phyloP scores from a whole-genome alignment of 1,140 invertebrate genomes.

The Harpegnathos saltator region DNA sequence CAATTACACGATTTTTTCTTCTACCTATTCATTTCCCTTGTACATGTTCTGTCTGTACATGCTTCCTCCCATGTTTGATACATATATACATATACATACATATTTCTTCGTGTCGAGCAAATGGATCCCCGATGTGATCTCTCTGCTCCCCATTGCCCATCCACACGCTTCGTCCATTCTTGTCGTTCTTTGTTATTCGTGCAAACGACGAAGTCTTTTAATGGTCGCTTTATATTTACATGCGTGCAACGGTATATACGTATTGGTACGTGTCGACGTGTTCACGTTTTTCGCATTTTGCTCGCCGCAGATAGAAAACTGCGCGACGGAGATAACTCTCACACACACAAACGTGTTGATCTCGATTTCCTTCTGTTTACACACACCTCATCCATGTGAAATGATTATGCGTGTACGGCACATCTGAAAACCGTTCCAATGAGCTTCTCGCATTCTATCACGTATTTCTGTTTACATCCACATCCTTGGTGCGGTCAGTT shows the following conservation, averaged over 20 bases:
- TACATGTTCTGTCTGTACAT: slow-evolving; percentile 34
- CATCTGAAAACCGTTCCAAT: slow-evolving; percentile 4
- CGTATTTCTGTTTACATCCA: slow-evolving; percentile 30
- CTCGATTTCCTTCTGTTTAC: slow-evolving; percentile 13
- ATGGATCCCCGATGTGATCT: slow-evolving; percentile 23
- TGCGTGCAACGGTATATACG: slow-evolving; percentile 53
- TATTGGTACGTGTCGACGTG: slow-evolving; percentile 43
- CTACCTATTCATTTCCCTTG: slow-evolving; percentile 21
- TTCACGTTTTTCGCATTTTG: slow-evolving; percentile 10
- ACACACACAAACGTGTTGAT: slow-evolving; percentile 22
- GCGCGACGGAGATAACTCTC: slow-evolving; percentile 9
- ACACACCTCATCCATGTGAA: slow-evolving; percentile 33
- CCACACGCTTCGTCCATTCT: slow-evolving; percentile 45
- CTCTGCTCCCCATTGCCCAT: not conserved
- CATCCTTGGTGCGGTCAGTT: not conserved
- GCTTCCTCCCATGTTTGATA: slow-evolving; percentile 20
- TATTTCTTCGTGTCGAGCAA: slow-evolving; percentile 42
- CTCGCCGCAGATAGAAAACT: slow-evolving; percentile 32
- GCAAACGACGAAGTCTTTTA: slow-evolving; percentile 37
- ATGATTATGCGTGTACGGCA: not conserved
- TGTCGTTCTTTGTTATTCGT: slow-evolving; percentile 47
- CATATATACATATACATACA: slow-evolving; percentile 21
- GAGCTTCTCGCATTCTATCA: slow-evolving; percentile 45
- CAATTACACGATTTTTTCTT: slow-evolving; percentile 25
- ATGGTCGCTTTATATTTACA: slow-evolving; percentile 57